These are phyloP conservation scores for Pecten maximus DNA, from an alignment of 2,888 invertebrate genomes.

Conservation along the genomic window DNA sequence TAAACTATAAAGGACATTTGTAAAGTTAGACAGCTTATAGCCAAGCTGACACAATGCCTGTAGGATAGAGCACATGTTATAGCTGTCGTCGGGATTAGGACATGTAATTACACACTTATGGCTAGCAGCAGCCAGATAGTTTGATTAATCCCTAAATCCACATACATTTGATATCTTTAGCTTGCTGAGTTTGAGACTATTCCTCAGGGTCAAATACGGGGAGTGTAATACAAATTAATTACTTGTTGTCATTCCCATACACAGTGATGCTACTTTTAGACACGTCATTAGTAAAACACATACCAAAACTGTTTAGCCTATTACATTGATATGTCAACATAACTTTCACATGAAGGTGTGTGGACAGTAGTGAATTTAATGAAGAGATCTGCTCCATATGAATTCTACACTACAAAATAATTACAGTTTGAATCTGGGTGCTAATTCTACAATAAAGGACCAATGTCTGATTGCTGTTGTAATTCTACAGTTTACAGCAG, in stretches of 20 bases:
- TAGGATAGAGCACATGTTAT: not conserved
- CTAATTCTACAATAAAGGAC: not conserved
- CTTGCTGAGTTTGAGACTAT: not conserved
- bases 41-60: not conserved
- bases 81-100: not conserved
- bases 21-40: too few relatives aligned
- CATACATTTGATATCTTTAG: not conserved
- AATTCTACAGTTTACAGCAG: not conserved
- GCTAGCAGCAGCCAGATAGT: not conserved
- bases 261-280: not conserved
- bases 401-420: not conserved
- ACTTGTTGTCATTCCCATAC: not conserved
- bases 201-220: not conserved
- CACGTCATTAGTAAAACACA: not conserved
- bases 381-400: not conserved
- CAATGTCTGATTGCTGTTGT: not conserved
- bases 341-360: not conserved
- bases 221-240: not conserved
- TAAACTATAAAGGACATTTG: too few relatives aligned
- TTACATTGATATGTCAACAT: not conserved
- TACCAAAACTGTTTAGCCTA: not conserved
- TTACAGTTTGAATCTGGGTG: not conserved
- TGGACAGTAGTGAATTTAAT: not conserved
- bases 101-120: not conserved
- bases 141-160: constrained; percentile 12